Evolutionary conservation across 2,797 vertebrate genomes (phyloP).

Genomic region (Capromys pilorides): DNA sequence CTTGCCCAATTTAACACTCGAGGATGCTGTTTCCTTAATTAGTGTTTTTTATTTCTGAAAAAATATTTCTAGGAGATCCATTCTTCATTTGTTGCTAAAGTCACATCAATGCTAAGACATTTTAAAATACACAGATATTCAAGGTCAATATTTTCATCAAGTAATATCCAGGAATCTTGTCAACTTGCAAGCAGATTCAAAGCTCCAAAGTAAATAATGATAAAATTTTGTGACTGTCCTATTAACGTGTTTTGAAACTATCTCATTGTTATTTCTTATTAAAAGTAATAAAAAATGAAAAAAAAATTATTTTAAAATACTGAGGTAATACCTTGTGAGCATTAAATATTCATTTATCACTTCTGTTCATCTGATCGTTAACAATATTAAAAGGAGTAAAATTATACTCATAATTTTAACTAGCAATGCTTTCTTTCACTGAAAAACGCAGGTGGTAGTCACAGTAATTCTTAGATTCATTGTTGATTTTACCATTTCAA

Average conservation of each 20-base stretch:
- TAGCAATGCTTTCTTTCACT: background rate
- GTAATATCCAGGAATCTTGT: background rate
- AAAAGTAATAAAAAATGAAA: too few species aligned
- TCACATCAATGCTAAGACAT: background rate
- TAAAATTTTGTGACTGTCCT: background rate
- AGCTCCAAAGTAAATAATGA: background rate
- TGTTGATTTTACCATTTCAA: conserved; percentile 56
- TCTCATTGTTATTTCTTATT: too few species aligned
- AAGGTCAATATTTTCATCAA: background rate
- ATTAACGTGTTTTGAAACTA: too few species aligned
- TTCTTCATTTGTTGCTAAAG: background rate
- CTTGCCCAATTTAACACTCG: background rate
- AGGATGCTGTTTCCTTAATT: background rate
- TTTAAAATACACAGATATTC: background rate
- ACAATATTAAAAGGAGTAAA: conserved; percentile 6
- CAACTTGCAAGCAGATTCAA: background rate
- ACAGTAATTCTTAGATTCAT: background rate
- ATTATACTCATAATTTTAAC: background rate
- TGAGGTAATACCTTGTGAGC: background rate
- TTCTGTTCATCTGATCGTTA: background rate
- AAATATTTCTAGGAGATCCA: background rate
- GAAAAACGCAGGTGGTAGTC: background rate
- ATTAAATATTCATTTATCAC: background rate
- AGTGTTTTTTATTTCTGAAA: background rate
- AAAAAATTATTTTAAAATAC: background rate